A percentile compares a stretch with the other conserved stretches of the same genome.
Conservation (phyloP, 2,797 vertebrate species). For the Schizothorax lantsangensis region DNA sequence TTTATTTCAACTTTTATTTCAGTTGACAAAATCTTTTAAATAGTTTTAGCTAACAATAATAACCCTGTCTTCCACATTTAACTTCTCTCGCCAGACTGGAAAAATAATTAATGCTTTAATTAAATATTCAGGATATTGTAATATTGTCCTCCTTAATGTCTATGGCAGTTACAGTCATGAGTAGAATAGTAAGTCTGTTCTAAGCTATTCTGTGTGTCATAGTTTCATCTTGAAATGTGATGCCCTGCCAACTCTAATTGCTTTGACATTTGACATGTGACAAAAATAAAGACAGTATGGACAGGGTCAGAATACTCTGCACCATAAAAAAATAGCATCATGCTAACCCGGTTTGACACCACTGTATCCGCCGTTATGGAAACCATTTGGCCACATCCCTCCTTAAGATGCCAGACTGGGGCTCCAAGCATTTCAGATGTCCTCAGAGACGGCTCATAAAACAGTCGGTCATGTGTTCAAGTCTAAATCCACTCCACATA, state of each 20-base stretch:
- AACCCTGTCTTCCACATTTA: not conserved
- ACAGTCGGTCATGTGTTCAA: constrained; percentile 19
- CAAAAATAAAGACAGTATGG: constrained; percentile 25
- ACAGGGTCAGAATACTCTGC: not conserved
- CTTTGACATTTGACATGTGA: constrained; percentile 39
- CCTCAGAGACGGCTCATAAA: constrained; percentile 13
- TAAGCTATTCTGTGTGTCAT: not conserved
- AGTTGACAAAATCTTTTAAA: not conserved
- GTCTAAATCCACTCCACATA: constrained; percentile 37
- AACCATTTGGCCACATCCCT: constrained; percentile 24
- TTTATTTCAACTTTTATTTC: not conserved
- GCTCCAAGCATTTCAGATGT: constrained; percentile 32
- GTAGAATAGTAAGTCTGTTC: constrained; percentile 17
- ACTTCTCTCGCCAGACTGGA: not conserved
- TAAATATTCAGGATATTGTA: not conserved
- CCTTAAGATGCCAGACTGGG: constrained; percentile 12
- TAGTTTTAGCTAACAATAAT: not conserved
- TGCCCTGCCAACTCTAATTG: constrained; percentile 17
- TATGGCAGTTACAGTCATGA: not conserved
- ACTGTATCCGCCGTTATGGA: constrained; percentile 23
- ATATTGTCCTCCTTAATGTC: not conserved
- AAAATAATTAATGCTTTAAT: not conserved
- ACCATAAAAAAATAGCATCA: constrained; percentile 24
- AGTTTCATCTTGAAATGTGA: constrained; percentile 24
- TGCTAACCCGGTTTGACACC: constrained; percentile 17